Base-by-base conservation (phyloP, 2,888 invertebrate genomes). In the Epirrhoe tristata region DNA sequence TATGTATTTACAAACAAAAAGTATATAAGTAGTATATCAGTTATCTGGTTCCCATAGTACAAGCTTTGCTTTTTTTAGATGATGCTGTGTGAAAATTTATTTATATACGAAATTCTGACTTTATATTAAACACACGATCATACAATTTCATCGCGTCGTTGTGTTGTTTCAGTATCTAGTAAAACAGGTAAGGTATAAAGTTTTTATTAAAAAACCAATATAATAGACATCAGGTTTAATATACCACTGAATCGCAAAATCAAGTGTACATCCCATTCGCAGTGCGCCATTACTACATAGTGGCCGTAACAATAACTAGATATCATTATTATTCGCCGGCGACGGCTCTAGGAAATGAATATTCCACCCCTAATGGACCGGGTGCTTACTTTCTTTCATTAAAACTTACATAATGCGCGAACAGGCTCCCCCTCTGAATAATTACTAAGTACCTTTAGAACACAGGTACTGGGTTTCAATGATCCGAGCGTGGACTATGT, bases 361-460 rank as follows among this genome's bases (percentile, higher is more conserved):
- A 86, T 87, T 86, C 84, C 80, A 63, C 80, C 75, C 73, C 77
- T 82, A 86, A 87, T 85, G 82, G 82, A 81, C 78, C 77, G 79
- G 60, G 70, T 70, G 65, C 70, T 71, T 83, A 83, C 81, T 83
- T 86, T 85, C 85, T 85, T 85, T 86, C 84, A 86, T 86, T 86
- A 85, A 83, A 84, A 86, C 84, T 85, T 83, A 83, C 84, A 83
- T 85, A 83, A 85, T 81, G 79, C 81, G 72, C 71, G 77, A 76
- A 75, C 78, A 72, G 75, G 76, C 51, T 81, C 73, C 79, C 78
- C 66, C 61, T 63, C 70, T 81, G 84, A 85, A 84, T 86, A 86
- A 84, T 85, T 83, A 78, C 79, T 77, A 78, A 77, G 81, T 80
- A 80, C 80, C 77, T 77, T 66, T 67, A 36, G 36, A 63, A 55